These are phyloP conservation scores for Leptopterna dolabrata DNA, from an alignment of 2,888 invertebrate species.

Conservation along the genomic window DNA sequence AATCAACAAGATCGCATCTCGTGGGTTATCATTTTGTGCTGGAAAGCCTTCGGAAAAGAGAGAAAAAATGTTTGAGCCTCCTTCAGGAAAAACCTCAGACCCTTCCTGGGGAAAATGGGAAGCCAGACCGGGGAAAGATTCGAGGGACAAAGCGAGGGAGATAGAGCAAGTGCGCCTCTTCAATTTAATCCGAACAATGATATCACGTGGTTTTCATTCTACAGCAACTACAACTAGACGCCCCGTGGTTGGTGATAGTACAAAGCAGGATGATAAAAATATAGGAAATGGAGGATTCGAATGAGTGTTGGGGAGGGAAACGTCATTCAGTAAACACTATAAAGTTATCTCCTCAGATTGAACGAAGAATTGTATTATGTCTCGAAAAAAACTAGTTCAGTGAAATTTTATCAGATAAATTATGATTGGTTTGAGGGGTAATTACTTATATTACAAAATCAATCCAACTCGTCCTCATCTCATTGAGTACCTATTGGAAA, in stretches of 20 bases:
- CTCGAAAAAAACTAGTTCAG: too few species aligned
- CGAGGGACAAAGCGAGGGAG: not conserved
- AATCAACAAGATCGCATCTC: too few species aligned
- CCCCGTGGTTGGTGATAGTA: not conserved
- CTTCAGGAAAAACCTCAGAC: too few species aligned
- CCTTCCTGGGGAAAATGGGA: not conserved
- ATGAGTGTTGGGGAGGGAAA: not conserved
- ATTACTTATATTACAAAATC: too few species aligned
- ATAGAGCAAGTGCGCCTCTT: conserved; percentile 7
- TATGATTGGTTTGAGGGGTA: too few species aligned
- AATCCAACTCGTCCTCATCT: too few species aligned
- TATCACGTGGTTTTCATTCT: not conserved
- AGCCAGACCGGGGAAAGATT: not conserved
- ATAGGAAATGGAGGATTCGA: not conserved
- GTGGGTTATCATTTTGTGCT: too few species aligned
- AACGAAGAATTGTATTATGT: too few species aligned
- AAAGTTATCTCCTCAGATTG: not conserved
- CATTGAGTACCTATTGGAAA: too few species aligned
- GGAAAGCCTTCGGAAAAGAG: too few species aligned
- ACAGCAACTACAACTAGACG: not conserved
- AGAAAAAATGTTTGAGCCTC: too few species aligned
- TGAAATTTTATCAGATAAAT: too few species aligned
- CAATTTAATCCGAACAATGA: conserved; percentile 11
- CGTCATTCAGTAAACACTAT: not conserved
- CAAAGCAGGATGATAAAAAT: not conserved